Evolutionary conservation across 2,888 invertebrate species (phyloP).

Genomic region (Aricia artaxerxes): DNA sequence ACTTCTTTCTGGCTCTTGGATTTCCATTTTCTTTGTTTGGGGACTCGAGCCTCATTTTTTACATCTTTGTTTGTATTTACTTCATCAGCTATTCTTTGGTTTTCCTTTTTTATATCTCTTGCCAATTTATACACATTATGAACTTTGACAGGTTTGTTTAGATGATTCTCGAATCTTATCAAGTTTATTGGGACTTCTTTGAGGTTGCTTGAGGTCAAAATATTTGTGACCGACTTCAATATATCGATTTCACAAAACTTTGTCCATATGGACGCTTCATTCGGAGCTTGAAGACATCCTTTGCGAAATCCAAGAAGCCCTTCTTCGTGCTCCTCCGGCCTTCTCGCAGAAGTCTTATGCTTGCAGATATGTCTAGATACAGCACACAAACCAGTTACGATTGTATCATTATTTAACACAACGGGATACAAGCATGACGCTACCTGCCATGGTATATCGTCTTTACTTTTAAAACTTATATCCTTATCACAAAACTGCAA

Average conservation of each 20-base stretch:
- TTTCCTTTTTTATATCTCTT: constrained; percentile 74
- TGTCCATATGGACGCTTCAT: constrained; percentile 94
- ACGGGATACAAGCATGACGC: constrained; percentile 82
- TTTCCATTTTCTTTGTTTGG: constrained; percentile 74
- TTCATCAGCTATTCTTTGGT: constrained; percentile 38
- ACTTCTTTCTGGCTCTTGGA: constrained; percentile 64
- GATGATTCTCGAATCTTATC: constrained; percentile 90
- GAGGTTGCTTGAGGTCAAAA: constrained; percentile 50
- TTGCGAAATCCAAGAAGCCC: constrained; percentile 88
- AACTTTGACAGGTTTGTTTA: constrained; percentile 89
- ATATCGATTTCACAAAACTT: constrained; percentile 94
- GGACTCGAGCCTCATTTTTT: constrained; percentile 48
- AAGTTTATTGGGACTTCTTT: constrained; percentile 84
- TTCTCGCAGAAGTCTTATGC: constrained; percentile 45
- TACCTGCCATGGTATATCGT: constrained; percentile 72
- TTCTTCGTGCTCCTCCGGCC: constrained; percentile 61
- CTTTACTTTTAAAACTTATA: constrained; percentile 53
- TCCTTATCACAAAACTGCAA: constrained; percentile 55
- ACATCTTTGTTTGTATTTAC: constrained; percentile 33
- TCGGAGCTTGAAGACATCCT: constrained; percentile 89
- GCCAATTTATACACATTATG: constrained; percentile 92
- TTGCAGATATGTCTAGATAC: constrained; percentile 76
- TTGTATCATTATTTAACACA: constrained; percentile 79
- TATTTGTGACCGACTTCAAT: constrained; percentile 79
- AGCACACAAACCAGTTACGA: constrained; percentile 89